Conservation (phyloP, 2,888 invertebrate genomes). For the Siphlonurus alternatus region DNA sequence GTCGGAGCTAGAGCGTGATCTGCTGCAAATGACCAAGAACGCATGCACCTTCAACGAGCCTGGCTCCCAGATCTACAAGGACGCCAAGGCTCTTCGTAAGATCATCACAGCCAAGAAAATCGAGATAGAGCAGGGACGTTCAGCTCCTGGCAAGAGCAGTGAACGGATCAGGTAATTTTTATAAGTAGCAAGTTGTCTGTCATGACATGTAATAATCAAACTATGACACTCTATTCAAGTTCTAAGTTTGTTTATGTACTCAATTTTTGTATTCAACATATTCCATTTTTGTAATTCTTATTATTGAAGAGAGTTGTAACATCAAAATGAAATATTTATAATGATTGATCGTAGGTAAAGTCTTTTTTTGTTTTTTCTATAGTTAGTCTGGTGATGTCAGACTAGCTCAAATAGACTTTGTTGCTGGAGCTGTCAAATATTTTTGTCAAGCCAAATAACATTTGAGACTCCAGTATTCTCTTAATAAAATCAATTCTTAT, state of each 20-base stretch:
- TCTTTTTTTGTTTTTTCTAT: no score
- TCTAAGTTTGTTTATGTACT: background rate
- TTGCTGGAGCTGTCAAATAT: no score
- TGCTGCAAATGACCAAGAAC: constrained; percentile 80
- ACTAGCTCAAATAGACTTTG: no score
- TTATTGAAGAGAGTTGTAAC: no score
- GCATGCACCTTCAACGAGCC: constrained; percentile 95
- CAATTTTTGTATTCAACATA: background rate
- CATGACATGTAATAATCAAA: background rate
- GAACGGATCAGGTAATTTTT: constrained; percentile 49
- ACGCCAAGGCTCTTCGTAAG: constrained; percentile 77
- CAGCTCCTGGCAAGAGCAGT: constrained; percentile 40
- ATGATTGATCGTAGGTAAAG: no score
- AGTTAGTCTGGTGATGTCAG: no score
- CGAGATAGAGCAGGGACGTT: constrained; percentile 53
- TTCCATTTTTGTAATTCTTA: background rate
- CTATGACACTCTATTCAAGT: background rate
- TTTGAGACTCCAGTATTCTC: no score
- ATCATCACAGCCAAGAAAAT: constrained; percentile 40
- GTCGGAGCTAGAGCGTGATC: constrained; percentile 74
- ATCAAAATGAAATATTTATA: no score
- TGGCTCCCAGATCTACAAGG: constrained; percentile 89
- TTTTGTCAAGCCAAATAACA: no score
- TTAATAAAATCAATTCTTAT: no score
- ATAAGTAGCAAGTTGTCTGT: no score